phyloP scores from a whole-genome alignment of 2,888 invertebrate genomes.

The Hirtodrosophila alboralis region DNA sequence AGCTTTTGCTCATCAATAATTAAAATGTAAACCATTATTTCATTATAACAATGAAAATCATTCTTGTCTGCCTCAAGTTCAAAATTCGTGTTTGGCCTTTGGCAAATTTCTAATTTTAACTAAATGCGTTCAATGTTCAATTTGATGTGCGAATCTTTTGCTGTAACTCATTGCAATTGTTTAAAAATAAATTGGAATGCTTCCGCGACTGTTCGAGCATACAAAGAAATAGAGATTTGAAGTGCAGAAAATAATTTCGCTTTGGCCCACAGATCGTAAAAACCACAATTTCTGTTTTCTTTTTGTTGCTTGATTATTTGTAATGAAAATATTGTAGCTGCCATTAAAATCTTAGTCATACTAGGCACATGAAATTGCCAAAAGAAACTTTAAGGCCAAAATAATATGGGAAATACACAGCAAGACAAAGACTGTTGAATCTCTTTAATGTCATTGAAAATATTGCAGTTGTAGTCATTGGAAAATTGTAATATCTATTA shows the following conservation, averaged over 20 bases:
- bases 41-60: neutral
- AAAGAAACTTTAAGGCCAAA: constrained; percentile 28
- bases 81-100: constrained; percentile 78
- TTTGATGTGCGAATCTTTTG: constrained; percentile 25
- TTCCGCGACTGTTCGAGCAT: constrained; percentile 47
- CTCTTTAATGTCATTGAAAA: too few species aligned
- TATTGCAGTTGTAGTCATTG: too few species aligned
- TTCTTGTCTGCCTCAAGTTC: constrained; percentile 59
- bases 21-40: too few species aligned
- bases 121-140: constrained; percentile 65
- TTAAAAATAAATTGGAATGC: constrained; percentile 58
- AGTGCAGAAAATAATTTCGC: constrained; percentile 4
- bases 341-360: constrained; percentile 24
- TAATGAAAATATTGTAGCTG: neutral
- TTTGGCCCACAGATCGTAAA: constrained; percentile 5
- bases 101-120: constrained; percentile 42
- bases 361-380: neutral
- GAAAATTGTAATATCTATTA: too few species aligned
- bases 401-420: constrained; percentile 9
- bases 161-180: constrained; percentile 17
- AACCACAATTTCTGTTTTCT: constrained; percentile 2
- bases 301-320: constrained; percentile 4
- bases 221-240: constrained; percentile 16
- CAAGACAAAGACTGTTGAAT: too few species aligned
- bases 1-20: too few species aligned